Percentiles rank a stretch among this genome's conserved stretches.
These are phyloP conservation scores for Drosophila diplacantha DNA, from an alignment of 2,888 invertebrate genomes.

Conservation along the genomic window DNA sequence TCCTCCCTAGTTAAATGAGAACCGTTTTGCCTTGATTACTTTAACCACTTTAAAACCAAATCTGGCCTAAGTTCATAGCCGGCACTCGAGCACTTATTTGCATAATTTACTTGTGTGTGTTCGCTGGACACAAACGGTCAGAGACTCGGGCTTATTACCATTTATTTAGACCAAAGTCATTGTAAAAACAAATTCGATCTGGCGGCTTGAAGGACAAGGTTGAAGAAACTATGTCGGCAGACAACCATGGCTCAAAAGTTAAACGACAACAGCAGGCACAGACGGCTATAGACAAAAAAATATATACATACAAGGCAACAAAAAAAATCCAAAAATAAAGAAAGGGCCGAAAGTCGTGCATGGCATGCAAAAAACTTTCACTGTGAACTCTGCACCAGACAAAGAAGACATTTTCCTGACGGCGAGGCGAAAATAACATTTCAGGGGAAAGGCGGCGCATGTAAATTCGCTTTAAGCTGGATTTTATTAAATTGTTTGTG, in stretches of 20 bases:
- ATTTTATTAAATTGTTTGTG: conserved; percentile 73
- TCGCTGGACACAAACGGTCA: conserved; percentile 52
- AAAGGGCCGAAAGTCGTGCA: conserved; percentile 30
- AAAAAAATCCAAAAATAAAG: conserved; percentile 6
- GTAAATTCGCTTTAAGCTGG: conserved; percentile 65
- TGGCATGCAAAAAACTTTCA: conserved; percentile 48
- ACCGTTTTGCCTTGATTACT: conserved; percentile 7
- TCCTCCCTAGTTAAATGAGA: neutral
- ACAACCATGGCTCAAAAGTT: conserved; percentile 55
- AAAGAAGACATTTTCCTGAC: conserved; percentile 56
- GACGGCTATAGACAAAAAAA: conserved; percentile 17
- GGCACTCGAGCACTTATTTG: conserved; percentile 53
- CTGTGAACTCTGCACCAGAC: conserved; percentile 58
- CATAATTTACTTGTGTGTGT: conserved; percentile 60
- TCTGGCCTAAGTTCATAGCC: conserved; percentile 13
- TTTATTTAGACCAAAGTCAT: conserved; percentile 56
- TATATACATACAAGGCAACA: conserved; percentile 6
- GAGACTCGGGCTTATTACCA: conserved; percentile 68
- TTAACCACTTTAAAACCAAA: conserved; percentile 21
- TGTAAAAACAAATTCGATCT: conserved; percentile 63
- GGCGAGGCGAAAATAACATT: conserved; percentile 2
- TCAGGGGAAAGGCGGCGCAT: conserved; percentile 42
- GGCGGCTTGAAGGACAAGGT: conserved; percentile 26
- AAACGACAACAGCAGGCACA: conserved; percentile 28
- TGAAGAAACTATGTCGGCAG: conserved; percentile 35